Evolutionary conservation across 2,797 vertebrate species (phyloP).

Genomic region (Sebastes baramenuke): DNA sequence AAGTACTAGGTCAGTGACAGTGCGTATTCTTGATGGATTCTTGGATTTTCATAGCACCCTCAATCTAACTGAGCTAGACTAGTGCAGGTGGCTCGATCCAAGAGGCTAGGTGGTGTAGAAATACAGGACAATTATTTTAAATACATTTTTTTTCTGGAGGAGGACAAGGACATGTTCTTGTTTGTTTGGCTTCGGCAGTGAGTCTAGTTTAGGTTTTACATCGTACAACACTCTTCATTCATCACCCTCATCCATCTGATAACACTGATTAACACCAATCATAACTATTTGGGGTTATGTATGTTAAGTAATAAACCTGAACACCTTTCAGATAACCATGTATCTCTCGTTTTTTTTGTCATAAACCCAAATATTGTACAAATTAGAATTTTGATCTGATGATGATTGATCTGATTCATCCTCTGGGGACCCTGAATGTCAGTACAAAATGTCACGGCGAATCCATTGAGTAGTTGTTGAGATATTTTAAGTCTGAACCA

Average conservation of each 20-base stretch:
- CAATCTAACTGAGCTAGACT: too few species aligned
- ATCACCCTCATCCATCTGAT: background rate
- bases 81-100: background rate
- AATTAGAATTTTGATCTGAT: background rate
- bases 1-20: too few species aligned
- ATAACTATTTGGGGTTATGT: background rate
- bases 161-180: too few species aligned
- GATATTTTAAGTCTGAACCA: background rate
- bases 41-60: too few species aligned
- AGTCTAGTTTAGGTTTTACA: too few species aligned
- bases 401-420: background rate
- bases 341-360: background rate
- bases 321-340: background rate
- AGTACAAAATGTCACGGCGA: background rate
- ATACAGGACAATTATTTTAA: background rate
- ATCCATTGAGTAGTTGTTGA: accelerated
- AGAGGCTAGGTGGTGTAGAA: background rate
- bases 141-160: background rate
- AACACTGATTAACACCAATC: too few species aligned
- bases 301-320: background rate
- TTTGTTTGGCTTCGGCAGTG: too few species aligned
- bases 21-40: too few species aligned
- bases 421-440: background rate
- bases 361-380: background rate
- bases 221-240: too few species aligned